These are phyloP conservation scores for Brachylomia viminalis DNA, from an alignment of 2,888 invertebrate genomes.

Conservation along the genomic window DNA sequence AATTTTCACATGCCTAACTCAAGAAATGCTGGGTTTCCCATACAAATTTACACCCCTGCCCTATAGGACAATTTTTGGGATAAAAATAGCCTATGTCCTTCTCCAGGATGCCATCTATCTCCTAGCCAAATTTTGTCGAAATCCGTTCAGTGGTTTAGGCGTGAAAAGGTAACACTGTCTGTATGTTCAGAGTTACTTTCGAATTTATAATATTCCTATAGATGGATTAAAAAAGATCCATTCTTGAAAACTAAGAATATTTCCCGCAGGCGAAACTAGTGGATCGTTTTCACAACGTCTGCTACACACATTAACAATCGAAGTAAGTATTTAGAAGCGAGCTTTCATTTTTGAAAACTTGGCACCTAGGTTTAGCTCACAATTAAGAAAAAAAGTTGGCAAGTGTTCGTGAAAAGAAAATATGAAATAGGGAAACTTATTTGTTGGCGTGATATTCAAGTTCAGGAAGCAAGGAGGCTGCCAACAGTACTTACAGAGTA, in stretches of 20 bases:
- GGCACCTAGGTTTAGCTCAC: slow-evolving; percentile 19
- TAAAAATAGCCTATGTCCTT: too few species aligned
- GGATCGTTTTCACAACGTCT: background rate
- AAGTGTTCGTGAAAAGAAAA: slow-evolving; percentile 14
- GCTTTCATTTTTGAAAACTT: slow-evolving; percentile 14
- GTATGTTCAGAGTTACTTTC: too few species aligned
- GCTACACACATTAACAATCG: background rate
- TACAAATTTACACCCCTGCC: too few species aligned
- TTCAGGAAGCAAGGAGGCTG: slow-evolving; percentile 41
- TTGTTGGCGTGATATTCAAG: slow-evolving; percentile 37
- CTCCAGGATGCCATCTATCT: too few species aligned
- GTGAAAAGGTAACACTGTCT: too few species aligned
- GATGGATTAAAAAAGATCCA: background rate
- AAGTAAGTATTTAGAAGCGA: background rate
- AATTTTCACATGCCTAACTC: too few species aligned
- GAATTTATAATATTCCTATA: too few species aligned
- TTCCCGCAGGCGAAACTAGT: background rate
- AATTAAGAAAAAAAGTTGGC: slow-evolving; percentile 30
- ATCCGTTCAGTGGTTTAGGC: too few species aligned
- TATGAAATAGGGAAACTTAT: slow-evolving; percentile 30
- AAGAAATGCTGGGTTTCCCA: too few species aligned
- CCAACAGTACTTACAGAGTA: slow-evolving; percentile 37
- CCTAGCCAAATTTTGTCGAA: too few species aligned
- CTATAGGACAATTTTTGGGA: too few species aligned
- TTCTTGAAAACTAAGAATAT: background rate